These are phyloP conservation scores for Synanthedon myopaeformis DNA, from an alignment of 2,888 invertebrate species.

Conservation along the genomic window DNA sequence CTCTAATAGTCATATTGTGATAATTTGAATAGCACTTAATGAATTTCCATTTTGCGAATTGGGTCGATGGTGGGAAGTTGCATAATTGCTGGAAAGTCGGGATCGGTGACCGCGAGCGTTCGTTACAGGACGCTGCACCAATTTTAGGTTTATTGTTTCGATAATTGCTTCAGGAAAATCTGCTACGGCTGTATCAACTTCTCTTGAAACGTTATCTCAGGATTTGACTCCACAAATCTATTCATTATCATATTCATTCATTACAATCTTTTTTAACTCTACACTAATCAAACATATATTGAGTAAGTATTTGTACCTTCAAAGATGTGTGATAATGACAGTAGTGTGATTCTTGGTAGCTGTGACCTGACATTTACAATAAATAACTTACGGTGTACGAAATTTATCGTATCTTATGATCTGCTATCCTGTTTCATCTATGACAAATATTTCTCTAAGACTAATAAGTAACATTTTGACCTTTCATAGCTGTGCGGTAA, in stretches of 20 bases:
- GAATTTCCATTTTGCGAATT: constrained; percentile 58
- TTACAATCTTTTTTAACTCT: not conserved
- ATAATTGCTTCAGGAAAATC: constrained; percentile 59
- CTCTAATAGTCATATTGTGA: constrained; percentile 61
- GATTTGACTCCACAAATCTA: constrained; percentile 12
- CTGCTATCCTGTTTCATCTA: not conserved
- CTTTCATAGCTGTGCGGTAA: constrained; percentile 28
- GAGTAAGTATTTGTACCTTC: constrained; percentile 3
- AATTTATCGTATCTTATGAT: not conserved
- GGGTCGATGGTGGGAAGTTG: constrained; percentile 26
- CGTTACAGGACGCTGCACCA: constrained; percentile 44
- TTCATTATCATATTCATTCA: not conserved
- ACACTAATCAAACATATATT: not conserved
- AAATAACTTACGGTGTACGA: not conserved
- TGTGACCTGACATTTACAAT: not conserved
- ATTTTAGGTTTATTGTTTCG: constrained; percentile 66
- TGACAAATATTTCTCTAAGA: constrained; percentile 18
- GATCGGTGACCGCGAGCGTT: constrained; percentile 48
- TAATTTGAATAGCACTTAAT: constrained; percentile 63
- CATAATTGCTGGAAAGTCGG: constrained; percentile 35
- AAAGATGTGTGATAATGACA: not conserved
- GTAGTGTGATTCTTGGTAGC: not conserved
- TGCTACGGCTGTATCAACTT: constrained; percentile 28
- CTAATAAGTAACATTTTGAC: constrained; percentile 42
- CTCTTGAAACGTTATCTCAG: constrained; percentile 31